Conservation (phyloP, 2,888 invertebrate genomes). For the Andrena marginata region DNA sequence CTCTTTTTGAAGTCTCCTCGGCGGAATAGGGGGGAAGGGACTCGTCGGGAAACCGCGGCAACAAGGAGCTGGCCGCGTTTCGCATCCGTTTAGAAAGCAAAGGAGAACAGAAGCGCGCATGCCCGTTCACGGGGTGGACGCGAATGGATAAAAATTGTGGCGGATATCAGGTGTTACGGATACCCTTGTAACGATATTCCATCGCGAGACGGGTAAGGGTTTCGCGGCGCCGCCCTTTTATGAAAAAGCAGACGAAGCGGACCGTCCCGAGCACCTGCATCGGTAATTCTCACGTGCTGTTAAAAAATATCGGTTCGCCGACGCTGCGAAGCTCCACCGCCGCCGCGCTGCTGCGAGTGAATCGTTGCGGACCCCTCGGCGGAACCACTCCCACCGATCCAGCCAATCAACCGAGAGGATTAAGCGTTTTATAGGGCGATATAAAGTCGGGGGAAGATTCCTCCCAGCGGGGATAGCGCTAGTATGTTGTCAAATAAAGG, state of each 20-base stretch:
- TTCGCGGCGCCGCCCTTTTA: slow-evolving; percentile 14
- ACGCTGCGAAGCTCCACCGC: neutral
- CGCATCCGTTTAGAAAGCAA: slow-evolving; percentile 1
- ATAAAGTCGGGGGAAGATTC: neutral
- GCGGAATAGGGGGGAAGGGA: slow-evolving; percentile 4
- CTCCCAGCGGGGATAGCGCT: neutral
- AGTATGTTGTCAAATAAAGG: slow-evolving; percentile 14
- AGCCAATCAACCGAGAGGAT: neutral
- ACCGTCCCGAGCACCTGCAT: slow-evolving; percentile 3
- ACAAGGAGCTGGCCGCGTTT: slow-evolving; percentile 40
- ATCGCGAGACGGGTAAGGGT: slow-evolving; percentile 30
- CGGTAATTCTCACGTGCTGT: slow-evolving; percentile 15
- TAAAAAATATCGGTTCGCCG: neutral
- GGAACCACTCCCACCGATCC: neutral
- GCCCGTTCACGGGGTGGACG: slow-evolving; percentile 17
- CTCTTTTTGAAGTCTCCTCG: slow-evolving; percentile 53
- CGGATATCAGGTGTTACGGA: slow-evolving; percentile 55
- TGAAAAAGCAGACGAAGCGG: neutral
- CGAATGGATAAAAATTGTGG: slow-evolving; percentile 48
- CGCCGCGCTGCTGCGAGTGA: neutral
- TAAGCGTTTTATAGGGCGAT: neutral
- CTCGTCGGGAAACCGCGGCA: slow-evolving; percentile 34
- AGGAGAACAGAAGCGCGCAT: slow-evolving; percentile 24
- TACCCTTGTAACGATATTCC: slow-evolving; percentile 57
- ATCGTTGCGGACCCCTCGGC: neutral